A percentile compares a stretch with the other conserved stretches of the same genome.
These are phyloP conservation scores for Morelia viridis DNA, from an alignment of 2,797 vertebrate species.

Conservation along the genomic window DNA sequence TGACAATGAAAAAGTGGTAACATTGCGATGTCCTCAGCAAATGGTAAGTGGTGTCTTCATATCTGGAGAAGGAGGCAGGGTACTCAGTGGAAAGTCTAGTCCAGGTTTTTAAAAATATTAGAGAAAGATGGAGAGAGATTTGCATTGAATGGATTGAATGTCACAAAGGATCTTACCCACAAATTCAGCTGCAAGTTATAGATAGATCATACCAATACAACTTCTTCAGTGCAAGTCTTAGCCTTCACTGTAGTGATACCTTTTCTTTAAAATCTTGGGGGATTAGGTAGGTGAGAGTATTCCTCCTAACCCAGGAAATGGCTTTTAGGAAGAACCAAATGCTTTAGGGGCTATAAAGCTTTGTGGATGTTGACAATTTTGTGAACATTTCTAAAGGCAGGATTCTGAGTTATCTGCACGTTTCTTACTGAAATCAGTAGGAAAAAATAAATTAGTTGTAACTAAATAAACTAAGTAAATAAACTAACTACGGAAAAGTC, in stretches of 20 bases:
- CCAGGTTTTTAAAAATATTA: background rate
- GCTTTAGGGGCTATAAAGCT: background rate
- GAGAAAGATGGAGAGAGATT: background rate
- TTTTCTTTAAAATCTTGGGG: conserved; percentile 4
- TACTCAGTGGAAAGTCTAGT: background rate
- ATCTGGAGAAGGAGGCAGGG: background rate
- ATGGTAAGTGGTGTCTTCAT: background rate
- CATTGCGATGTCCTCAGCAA: background rate
- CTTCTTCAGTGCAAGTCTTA: background rate
- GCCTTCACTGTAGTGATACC: background rate
- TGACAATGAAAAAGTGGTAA: background rate
- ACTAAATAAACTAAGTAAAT: no score
- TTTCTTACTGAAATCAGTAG: no score
- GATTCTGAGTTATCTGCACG: no score
- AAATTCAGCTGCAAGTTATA: background rate
- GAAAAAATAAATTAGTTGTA: no score
- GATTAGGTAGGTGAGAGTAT: background rate
- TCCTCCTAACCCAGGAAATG: background rate
- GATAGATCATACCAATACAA: background rate
- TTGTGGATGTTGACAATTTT: background rate
- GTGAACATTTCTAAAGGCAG: no score
- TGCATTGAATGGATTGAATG: background rate
- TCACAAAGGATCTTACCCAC: background rate
- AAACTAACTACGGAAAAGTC: no score
- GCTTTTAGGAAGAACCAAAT: background rate